These are phyloP conservation scores for Acleris emargana DNA, from an alignment of 2,888 invertebrate genomes.

Conservation along the genomic window DNA sequence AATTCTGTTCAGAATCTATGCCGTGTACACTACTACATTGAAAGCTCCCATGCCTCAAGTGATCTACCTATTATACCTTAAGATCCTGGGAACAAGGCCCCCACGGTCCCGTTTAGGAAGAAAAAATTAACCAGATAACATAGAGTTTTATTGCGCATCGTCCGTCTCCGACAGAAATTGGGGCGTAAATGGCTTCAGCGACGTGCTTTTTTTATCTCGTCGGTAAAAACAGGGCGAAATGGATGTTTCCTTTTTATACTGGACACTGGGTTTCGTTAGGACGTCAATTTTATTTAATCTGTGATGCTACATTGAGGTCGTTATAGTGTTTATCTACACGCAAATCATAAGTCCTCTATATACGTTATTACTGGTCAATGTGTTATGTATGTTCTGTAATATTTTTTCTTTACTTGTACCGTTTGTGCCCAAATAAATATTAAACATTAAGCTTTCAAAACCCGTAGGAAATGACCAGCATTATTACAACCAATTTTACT, in stretches of 20 bases:
- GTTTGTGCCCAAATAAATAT: too few species aligned
- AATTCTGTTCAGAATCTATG: too few species aligned
- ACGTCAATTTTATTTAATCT: slow-evolving; percentile 6
- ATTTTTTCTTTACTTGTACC: too few species aligned
- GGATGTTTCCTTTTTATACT: slow-evolving; percentile 28
- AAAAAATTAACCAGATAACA: slow-evolving; percentile 73
- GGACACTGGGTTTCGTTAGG: slow-evolving; percentile 25
- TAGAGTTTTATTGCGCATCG: slow-evolving; percentile 67
- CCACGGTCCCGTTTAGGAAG: slow-evolving; percentile 49
- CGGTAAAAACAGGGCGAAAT: slow-evolving; percentile 27
- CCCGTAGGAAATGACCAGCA: too few species aligned
- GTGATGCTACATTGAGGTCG: background rate
- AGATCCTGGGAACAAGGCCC: slow-evolving; percentile 42
- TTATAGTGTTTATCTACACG: too few species aligned
- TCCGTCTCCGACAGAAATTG: slow-evolving; percentile 61
- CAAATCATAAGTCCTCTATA: too few species aligned
- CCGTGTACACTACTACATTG: too few species aligned
- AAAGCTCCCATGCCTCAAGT: too few species aligned
- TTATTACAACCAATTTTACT: too few species aligned
- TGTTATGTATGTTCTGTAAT: too few species aligned
- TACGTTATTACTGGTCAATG: too few species aligned
- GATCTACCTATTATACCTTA: slow-evolving; percentile 17
- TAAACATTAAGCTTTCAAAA: too few species aligned
- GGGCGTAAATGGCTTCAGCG: slow-evolving; percentile 56
- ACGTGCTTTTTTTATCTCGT: slow-evolving; percentile 52